A percentile compares a stretch with the other conserved stretches of the same genome.
Evolutionary conservation across 2,888 invertebrate genomes (phyloP).

Genomic region (Sialis fuliginosa): DNA sequence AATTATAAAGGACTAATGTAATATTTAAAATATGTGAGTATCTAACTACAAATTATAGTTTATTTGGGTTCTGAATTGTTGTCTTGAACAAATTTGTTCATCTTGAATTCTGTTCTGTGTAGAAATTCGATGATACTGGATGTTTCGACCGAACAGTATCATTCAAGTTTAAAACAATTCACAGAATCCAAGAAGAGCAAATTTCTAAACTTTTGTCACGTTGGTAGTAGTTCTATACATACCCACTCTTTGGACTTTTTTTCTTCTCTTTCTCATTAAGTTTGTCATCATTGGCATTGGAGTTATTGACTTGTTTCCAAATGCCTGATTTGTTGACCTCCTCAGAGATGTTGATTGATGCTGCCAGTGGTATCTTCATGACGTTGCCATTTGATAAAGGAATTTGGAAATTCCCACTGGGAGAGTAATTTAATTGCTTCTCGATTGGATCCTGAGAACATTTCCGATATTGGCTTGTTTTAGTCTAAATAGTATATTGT

Average conservation of each 20-base stretch:
- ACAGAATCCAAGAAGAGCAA: conserved; percentile 4
- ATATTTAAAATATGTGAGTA: no score
- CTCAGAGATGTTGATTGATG: conserved; percentile 79
- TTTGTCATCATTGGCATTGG: conserved; percentile 31
- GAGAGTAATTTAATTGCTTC: background rate
- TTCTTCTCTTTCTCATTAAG: conserved; percentile 26
- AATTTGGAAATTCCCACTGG: conserved; percentile 43
- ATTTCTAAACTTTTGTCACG: background rate
- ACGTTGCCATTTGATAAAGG: conserved; percentile 77
- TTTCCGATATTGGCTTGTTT: no score
- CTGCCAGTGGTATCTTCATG: conserved; percentile 69
- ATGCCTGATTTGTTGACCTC: conserved; percentile 86
- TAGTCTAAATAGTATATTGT: no score
- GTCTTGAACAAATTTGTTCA: no score
- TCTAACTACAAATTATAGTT: no score
- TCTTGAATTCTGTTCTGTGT: no score
- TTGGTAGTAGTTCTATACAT: conserved; percentile 3
- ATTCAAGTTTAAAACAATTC: no score
- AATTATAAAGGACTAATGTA: no score
- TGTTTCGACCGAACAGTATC: no score
- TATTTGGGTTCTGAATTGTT: no score
- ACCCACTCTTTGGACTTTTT: conserved; percentile 20
- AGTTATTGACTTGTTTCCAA: conserved; percentile 80
- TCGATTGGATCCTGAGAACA: background rate
- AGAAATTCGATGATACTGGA: no score